Evolutionary conservation across 2,797 vertebrate species (phyloP).

Genomic region (Smutsia temminckii): DNA sequence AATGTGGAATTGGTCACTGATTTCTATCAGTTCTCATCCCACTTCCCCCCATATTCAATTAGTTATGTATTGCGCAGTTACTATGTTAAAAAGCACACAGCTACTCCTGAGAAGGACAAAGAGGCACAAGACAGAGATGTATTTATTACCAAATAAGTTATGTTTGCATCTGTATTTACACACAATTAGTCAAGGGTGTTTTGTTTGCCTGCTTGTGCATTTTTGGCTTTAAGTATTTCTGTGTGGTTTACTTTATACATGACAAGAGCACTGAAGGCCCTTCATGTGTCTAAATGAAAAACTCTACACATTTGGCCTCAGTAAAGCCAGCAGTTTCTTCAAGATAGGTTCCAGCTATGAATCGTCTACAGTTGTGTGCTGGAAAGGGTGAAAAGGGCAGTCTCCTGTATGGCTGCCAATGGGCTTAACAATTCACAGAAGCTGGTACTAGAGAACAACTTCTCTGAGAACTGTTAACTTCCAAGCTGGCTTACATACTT

Average conservation of each 20-base stretch:
- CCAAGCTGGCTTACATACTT: background rate
- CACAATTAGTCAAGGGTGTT: background rate
- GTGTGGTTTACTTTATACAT: constrained; percentile 32
- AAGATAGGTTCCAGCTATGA: constrained; percentile 52
- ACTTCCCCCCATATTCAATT: background rate
- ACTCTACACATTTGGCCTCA: constrained; percentile 28
- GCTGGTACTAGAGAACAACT: constrained; percentile 23
- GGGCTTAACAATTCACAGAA: constrained; percentile 18
- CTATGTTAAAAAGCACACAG: background rate
- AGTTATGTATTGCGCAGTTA: background rate
- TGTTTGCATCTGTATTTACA: background rate
- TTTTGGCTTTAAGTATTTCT: background rate
- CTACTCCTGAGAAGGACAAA: background rate
- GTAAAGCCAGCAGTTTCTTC: constrained; percentile 46
- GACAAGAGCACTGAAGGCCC: background rate
- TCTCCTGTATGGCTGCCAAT: constrained; percentile 51
- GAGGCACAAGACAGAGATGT: background rate
- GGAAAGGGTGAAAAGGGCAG: constrained; percentile 58
- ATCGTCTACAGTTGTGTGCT: constrained; percentile 21
- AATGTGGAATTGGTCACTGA: background rate
- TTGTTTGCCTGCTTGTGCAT: background rate
- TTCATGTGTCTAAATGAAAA: constrained; percentile 43
- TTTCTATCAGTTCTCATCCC: background rate
- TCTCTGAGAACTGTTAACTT: constrained; percentile 17
- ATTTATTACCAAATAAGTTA: background rate